phyloP scores from a whole-genome alignment of 2,113 vertebrate genomes.

The Pterophyllum scalare region DNA sequence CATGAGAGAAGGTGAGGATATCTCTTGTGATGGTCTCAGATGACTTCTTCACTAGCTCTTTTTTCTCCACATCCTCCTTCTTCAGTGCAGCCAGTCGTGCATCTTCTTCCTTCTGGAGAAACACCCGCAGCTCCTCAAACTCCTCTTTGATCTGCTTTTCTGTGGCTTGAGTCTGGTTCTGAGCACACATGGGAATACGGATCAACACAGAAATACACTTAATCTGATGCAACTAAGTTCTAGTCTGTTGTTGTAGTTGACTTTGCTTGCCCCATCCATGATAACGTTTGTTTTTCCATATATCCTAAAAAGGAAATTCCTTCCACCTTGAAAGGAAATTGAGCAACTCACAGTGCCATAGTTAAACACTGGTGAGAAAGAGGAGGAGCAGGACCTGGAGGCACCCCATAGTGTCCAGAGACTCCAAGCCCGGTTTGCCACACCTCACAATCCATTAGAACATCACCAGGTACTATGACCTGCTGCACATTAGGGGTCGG shows the following conservation, averaged over 20 bases:
- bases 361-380: neutral
- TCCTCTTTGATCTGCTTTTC: slow-evolving; percentile 76
- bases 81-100: slow-evolving; percentile 63
- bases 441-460: neutral
- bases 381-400: neutral
- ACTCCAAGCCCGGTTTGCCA: neutral
- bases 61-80: slow-evolving; percentile 77
- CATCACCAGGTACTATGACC: neutral
- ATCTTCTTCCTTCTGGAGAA: slow-evolving; percentile 75
- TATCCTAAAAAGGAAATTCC: no score
- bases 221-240: no score
- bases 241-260: neutral
- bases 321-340: neutral
- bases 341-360: neutral
- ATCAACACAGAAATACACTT: neutral
- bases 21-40: slow-evolving; percentile 75
- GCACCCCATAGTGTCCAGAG: neutral
- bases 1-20: slow-evolving; percentile 78
- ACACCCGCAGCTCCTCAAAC: slow-evolving; percentile 75
- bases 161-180: slow-evolving; percentile 78
- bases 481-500: neutral
- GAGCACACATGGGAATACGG: neutral
- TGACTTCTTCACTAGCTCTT: slow-evolving; percentile 74
- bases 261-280: neutral
- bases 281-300: no score